A percentile compares a stretch with the other conserved stretches of the same genome.
phyloP scores from a whole-genome alignment of 2,797 vertebrate species.

The Neopelma chrysocephalum region DNA sequence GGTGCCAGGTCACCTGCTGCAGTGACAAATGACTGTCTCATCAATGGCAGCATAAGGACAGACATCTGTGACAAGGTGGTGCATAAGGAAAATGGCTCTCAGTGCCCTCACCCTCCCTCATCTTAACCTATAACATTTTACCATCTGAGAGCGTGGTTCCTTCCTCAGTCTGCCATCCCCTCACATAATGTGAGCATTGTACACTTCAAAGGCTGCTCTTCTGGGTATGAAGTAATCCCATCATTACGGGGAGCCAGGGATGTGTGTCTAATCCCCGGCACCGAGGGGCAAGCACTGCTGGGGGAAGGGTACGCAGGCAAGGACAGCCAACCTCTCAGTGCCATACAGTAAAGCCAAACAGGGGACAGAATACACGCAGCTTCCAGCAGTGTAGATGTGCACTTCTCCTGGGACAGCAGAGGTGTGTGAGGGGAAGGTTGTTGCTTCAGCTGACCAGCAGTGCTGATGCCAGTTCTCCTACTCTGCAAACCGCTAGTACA shows the following conservation, averaged over 20 bases:
- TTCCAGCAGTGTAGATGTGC: fast-evolving
- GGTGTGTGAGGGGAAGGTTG: fast-evolving
- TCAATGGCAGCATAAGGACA: background rate
- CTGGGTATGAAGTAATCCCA: background rate
- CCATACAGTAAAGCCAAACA: fast-evolving
- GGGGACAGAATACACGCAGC: fast-evolving
- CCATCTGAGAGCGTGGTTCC: fast-evolving
- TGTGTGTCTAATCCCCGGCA: background rate
- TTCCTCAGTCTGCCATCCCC: background rate
- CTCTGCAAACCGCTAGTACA: background rate
- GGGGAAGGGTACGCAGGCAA: background rate
- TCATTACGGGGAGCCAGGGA: background rate
- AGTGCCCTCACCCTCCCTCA: background rate
- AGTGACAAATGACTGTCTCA: background rate
- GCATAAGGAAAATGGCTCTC: background rate
- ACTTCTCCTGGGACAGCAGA: background rate
- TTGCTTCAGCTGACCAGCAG: background rate
- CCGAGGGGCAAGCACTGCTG: background rate
- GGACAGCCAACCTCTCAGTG: background rate
- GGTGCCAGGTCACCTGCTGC: background rate
- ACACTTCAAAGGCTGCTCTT: slow-evolving; percentile 20
- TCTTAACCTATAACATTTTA: background rate
- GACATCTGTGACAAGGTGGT: background rate
- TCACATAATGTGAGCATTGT: background rate
- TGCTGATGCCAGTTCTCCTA: background rate